Base-by-base conservation (phyloP, 2,797 vertebrate genomes). In the Artibeus jamaicensis region DNA sequence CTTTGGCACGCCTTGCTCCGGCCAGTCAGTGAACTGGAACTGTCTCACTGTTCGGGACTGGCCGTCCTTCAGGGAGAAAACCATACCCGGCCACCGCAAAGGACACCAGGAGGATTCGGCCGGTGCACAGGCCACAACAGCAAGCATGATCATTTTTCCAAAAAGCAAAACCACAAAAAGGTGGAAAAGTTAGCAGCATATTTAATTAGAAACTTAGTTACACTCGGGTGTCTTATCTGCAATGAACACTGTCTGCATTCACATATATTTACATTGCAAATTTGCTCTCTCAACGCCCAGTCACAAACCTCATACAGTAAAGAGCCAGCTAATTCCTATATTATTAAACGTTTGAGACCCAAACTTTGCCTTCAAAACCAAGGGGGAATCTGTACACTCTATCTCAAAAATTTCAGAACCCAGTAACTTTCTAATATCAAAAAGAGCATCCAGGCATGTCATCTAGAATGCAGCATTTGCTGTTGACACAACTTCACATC, bases 1-100 rank as follows among this genome's bases (percentile, higher is more conserved):
- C 98, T 99, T 99, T 98, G 99, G 99, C 98, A 99, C 99, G 98
- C 99, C 99, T 99, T 99, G 99, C 94, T 99, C 99, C 59, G 99
- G 99, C 99, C 99, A 99, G 98, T 99, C 99, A 44, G 99, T 99
- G 98, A 99, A 99, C 99, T 99, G 99, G 98, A 99, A 99, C 98
- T 99, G 99, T 97, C 99, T 99, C 91, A 99, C 99, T 95, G 99
- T 99, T 98, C 99, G 99, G 68, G 99, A 99, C 98, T 99, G 99
- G 46, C 99, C 99, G 48, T 99, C 99, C 99, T 99, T 98, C 96
- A 97, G 95, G 88, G 95, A 87, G 78, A 97, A 89, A 97, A 93
- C 96, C 74, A 97, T 37, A 86, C 42, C 74, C 76, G 3, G 62
- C 81, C 97, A 81, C 71, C 93, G 50, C 73, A 53, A 2, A 65